Conservation (phyloP, 2,113 vertebrate genomes). For the Meles meles region DNA sequence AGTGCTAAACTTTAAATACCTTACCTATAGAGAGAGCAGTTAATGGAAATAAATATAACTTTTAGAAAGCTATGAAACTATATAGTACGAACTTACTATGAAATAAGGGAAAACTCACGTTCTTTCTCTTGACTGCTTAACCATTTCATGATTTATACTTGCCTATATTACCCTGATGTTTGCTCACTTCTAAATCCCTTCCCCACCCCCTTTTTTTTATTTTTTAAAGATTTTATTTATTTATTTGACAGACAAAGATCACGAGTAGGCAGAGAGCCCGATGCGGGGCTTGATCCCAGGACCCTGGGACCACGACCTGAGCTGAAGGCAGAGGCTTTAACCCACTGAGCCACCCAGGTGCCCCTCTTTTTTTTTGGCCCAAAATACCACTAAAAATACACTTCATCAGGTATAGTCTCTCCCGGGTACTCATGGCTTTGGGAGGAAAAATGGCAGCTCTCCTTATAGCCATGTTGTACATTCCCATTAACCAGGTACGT, state of each 20-base stretch:
- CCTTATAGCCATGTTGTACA: background rate
- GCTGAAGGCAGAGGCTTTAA: no score
- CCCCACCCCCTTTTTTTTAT: no score
- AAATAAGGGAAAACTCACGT: background rate
- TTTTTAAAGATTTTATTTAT: no score
- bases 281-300: no score
- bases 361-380: background rate
- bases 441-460: background rate
- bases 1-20: background rate
- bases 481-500: background rate
- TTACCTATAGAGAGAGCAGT: background rate
- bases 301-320: no score
- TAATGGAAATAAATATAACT: background rate
- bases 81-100: background rate
- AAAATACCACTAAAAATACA: background rate
- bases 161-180: background rate
- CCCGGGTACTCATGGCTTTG: background rate
- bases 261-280: no score
- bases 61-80: background rate
- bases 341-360: no score
- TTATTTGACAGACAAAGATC: no score
- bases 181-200: background rate
- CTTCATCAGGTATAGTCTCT: background rate
- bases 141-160: background rate
- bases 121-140: background rate